phyloP scores from a whole-genome alignment of 2,797 vertebrate species.

The Salarias fasciatus region DNA sequence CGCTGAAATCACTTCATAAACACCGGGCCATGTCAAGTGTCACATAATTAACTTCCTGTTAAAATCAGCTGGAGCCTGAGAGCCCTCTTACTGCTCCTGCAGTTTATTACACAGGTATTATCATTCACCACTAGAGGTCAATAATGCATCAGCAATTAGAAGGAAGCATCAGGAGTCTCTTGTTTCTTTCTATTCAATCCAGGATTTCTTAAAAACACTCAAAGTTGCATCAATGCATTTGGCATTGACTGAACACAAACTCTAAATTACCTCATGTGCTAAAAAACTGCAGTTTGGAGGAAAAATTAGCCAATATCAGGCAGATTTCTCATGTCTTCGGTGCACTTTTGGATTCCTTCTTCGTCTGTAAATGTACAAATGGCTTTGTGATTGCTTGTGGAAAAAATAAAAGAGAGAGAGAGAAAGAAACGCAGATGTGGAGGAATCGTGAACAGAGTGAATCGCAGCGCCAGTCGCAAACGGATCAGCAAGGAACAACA shows the following conservation, averaged over 20 bases:
- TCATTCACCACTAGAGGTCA: conserved; percentile 74
- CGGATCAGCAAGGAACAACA: conserved; percentile 23
- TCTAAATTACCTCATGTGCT: neutral
- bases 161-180: neutral
- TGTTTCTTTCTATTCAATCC: neutral
- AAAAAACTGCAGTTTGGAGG: too few relatives aligned
- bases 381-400: conserved; percentile 16
- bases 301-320: too few relatives aligned
- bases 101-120: conserved; percentile 16
- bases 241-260: too few relatives aligned
- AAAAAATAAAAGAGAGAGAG: too few relatives aligned
- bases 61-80: conserved; percentile 16
- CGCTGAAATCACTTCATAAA: conserved; percentile 37
- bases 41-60: conserved; percentile 40
- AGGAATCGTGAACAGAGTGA: too few relatives aligned
- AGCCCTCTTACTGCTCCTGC: conserved; percentile 37
- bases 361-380: conserved; percentile 24
- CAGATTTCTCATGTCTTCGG: too few relatives aligned
- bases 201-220: conserved; percentile 20
- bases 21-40: conserved; percentile 34
- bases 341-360: neutral
- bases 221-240: neutral
- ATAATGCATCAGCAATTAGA: conserved; percentile 59
- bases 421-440: too few relatives aligned
- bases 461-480: neutral